These are phyloP conservation scores for Sminthurinus signatus DNA, from an alignment of 1,140 invertebrate genomes.

Conservation along the genomic window DNA sequence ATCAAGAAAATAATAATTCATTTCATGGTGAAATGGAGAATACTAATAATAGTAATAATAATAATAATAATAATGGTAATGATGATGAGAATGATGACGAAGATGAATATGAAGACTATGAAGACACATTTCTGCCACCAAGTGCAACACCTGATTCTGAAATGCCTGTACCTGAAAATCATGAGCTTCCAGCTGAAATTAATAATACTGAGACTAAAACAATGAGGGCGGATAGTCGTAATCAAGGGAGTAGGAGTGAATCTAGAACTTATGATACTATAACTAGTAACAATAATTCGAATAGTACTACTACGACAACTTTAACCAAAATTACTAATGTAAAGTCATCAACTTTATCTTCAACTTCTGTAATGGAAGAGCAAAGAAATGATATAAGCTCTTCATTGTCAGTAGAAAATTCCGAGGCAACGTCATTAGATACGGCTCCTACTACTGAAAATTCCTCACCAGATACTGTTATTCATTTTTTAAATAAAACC, in stretches of 20 bases:
- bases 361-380: background rate
- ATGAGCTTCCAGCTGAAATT: background rate
- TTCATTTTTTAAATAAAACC: background rate
- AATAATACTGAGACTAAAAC: background rate
- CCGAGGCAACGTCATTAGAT: background rate
- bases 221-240: too few species aligned
- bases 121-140: conserved; percentile 3
- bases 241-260: too few species aligned
- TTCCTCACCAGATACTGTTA: conserved; percentile 13
- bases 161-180: background rate
- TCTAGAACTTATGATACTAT: too few species aligned
- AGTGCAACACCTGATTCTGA: background rate
- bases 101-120: background rate
- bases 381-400: conserved; percentile 3
- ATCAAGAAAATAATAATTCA: too few species aligned
- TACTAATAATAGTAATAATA: too few species aligned
- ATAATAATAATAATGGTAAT: too few species aligned
- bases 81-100: conserved; percentile 7
- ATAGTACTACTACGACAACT: too few species aligned
- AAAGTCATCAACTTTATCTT: too few species aligned
- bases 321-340: too few species aligned
- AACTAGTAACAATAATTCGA: too few species aligned
- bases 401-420: background rate
- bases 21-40: too few species aligned
- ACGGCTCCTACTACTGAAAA: background rate